Base-by-base conservation (phyloP, 2,113 vertebrate genomes). In the Python bivittatus region DNA sequence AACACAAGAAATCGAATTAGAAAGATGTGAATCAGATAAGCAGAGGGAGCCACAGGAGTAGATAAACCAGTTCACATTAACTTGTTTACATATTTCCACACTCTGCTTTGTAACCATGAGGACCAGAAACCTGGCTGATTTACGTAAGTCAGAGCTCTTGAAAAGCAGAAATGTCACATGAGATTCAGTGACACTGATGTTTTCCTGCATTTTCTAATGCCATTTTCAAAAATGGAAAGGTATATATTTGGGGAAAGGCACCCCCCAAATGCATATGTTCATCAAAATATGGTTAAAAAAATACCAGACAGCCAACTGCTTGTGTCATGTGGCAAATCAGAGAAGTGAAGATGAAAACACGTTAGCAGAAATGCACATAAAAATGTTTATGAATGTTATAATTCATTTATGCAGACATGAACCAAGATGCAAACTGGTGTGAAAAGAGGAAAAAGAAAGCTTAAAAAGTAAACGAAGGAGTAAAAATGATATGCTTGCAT, bases 1-100 rank as follows among this genome's bases (percentile, higher is more conserved):
- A 72, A 9, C 0, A 42, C 38, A 53, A 86, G 44, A 86, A 48
- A 27, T 52, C 48, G 6, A 53, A 0, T 5, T 27, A 57, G 0
- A 58, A 93, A 87, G 0, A 0, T 0, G 72, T 68, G 84, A 52
- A 48, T 48, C n/a, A 15, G 42, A 58, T 2, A 56, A 54, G 27
- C 15, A 10, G 27, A 44, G 4, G 38, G 3, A 17, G 60, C 25
- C 27, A 1, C 42, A 11, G 9, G 53, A 0, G 15, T 79, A n/a
- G 42, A 53, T 53, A 53, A 27, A 52, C 9, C 48, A 25, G 25
- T 13, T 29, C 44, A 27, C 48, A 6, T 86, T 2, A 29, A 52
- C 25, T 86, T 27, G 44, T 23, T n/a, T 13, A 48, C 27, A 1
- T 86, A 52, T 29, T 86, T 86, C 48, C 48, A 86, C 6, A 27